Percentiles rank a stretch among this genome's conserved stretches.
phyloP scores from a whole-genome alignment of 92 coral and sea anemone species.

The Epizoanthus stellaris region DNA sequence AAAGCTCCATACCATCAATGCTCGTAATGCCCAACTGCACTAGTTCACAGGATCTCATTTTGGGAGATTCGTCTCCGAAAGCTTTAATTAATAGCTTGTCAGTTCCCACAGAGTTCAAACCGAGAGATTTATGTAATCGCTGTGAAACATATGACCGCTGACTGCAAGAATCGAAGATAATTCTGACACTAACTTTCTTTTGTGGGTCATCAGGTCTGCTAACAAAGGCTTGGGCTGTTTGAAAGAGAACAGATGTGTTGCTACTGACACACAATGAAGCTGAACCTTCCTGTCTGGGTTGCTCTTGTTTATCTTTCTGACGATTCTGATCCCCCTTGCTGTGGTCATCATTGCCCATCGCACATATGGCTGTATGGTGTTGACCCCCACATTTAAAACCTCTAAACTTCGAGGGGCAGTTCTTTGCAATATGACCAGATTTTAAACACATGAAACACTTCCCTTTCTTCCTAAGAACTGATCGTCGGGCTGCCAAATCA shows the following conservation, averaged over 20 bases:
- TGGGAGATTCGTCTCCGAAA: conserved; percentile 26
- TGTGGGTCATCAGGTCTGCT: conserved; percentile 16
- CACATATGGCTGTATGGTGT: conserved; percentile 45
- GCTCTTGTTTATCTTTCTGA: background rate
- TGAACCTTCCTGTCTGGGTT: conserved; percentile 12
- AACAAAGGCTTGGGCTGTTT: conserved; percentile 42
- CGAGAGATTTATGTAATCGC: background rate
- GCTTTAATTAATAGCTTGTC: conserved; percentile 29
- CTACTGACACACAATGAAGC: conserved; percentile 25
- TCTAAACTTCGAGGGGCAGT: conserved; percentile 27
- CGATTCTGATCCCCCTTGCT: background rate
- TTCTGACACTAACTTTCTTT: background rate
- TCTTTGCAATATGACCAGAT: conserved; percentile 39
- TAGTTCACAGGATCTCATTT: conserved; percentile 37
- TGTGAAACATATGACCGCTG: conserved; percentile 34
- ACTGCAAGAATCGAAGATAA: conserved; percentile 52
- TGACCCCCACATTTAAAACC: conserved; percentile 45
- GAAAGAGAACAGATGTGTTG: conserved; percentile 42
- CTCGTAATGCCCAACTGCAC: conserved; percentile 44
- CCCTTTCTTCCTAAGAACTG: conserved; percentile 19
- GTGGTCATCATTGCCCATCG: background rate
- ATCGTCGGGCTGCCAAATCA: background rate
- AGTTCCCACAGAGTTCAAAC: background rate
- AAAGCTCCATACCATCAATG: conserved; percentile 36
- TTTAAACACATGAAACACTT: conserved; percentile 45